Evolutionary conservation across 2,113 vertebrate genomes (phyloP).

Genomic region (Elephantulus edwardii): DNA sequence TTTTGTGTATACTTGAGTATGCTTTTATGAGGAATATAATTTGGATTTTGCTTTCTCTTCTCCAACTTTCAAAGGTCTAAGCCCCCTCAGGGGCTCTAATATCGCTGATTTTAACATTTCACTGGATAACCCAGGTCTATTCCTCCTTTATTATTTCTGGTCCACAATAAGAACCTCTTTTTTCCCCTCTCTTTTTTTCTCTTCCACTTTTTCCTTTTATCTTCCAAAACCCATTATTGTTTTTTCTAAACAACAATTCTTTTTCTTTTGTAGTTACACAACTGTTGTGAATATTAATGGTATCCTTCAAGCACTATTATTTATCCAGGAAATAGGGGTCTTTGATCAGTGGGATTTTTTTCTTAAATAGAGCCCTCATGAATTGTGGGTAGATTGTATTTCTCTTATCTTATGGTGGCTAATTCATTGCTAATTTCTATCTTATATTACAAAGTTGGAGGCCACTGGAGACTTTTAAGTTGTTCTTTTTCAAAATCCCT

Average conservation of each 20-base stretch:
- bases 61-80: not conserved
- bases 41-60: not conserved
- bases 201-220: conserved; percentile 82
- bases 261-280: conserved; percentile 82
- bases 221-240: conserved; percentile 79
- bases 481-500: conserved; percentile 71
- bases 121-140: not conserved
- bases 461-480: conserved; percentile 76
- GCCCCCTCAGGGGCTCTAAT: not conserved
- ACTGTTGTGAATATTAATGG: conserved; percentile 87
- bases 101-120: not conserved
- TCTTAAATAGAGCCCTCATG: conserved; percentile 72
- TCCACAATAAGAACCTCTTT: conserved; percentile 28
- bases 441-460: conserved; percentile 73
- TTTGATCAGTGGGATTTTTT: conserved; percentile 85
- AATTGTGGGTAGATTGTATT: conserved; percentile 70
- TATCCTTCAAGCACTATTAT: conserved; percentile 82
- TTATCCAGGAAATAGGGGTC: conserved; percentile 77
- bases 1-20: not conserved
- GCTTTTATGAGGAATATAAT: not conserved
- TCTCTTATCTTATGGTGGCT: conserved; percentile 79
- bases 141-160: conserved; percentile 16
- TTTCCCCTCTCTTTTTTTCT: conserved; percentile 52
- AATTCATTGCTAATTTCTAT: conserved; percentile 76
- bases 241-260: conserved; percentile 83